Evolutionary conservation across 2,797 vertebrate genomes (phyloP).

Genomic region (Sebastes aleutianus): DNA sequence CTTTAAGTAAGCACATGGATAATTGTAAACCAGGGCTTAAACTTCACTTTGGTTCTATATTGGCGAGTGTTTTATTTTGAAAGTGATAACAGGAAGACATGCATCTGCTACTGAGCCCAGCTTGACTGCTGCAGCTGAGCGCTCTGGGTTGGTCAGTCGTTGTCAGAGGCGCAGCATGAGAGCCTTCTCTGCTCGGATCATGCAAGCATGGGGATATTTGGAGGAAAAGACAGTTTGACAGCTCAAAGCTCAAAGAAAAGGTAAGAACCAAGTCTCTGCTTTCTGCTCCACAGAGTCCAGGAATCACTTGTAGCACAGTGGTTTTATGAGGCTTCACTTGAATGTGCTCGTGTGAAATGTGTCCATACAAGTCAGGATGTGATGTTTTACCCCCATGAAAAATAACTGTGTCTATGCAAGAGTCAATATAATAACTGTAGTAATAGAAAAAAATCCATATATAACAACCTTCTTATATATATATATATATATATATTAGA

Average conservation of each 20-base stretch:
- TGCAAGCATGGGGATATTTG: conserved; percentile 52
- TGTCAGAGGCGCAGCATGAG: conserved; percentile 59
- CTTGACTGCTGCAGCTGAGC: conserved; percentile 8
- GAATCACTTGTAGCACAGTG: background rate
- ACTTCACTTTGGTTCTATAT: background rate
- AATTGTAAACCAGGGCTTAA: background rate
- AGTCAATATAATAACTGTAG: background rate
- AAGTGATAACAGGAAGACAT: conserved; percentile 22
- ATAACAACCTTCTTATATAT: background rate
- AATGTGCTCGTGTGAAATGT: background rate
- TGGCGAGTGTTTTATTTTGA: conserved; percentile 59
- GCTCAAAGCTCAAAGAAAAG: conserved; percentile 29
- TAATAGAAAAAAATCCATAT: background rate
- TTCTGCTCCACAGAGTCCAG: background rate
- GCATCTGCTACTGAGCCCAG: accelerated
- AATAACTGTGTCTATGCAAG: background rate
- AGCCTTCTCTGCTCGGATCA: conserved; percentile 36
- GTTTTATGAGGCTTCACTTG: conserved; percentile 1
- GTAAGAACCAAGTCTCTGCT: conserved; percentile 35
- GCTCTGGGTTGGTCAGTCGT: conserved; percentile 34
- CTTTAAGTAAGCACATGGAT: background rate
- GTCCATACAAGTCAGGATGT: background rate
- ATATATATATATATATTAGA: background rate
- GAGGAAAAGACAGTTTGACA: conserved; percentile 53
- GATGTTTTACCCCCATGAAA: background rate